Conservation (phyloP, 2,888 invertebrate genomes). For the Oscheius sp. region DNA sequence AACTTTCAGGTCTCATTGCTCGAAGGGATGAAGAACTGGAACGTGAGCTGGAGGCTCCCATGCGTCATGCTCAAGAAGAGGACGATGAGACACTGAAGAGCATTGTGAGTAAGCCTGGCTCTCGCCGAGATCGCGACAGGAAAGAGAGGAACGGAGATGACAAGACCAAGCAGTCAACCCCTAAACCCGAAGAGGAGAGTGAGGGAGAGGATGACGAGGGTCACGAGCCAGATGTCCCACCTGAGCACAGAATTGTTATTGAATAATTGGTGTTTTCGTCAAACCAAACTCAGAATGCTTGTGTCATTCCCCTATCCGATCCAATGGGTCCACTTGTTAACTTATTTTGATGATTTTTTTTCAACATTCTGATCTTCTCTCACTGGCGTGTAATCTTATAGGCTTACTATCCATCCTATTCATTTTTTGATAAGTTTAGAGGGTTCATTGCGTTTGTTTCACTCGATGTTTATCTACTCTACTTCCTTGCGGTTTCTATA, state of each 20-base stretch:
- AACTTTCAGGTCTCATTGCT: slow-evolving; percentile 33
- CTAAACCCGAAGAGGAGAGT: neutral
- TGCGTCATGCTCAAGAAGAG: neutral
- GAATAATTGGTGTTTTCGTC: neutral
- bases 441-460: no score
- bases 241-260: no score
- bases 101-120: slow-evolving; percentile 17
- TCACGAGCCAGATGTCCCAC: slow-evolving; percentile 1
- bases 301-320: no score
- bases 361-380: neutral
- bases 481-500: no score
- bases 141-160: neutral
- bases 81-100: slow-evolving; percentile 34
- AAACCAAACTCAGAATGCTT: neutral
- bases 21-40: slow-evolving; percentile 32
- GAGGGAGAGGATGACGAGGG: slow-evolving; percentile 22
- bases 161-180: neutral
- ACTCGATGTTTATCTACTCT: no score
- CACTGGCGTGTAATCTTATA: no score
- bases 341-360: neutral
- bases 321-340: no score
- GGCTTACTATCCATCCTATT: no score
- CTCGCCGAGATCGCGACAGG: neutral
- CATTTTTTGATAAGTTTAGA: no score
- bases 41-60: slow-evolving; percentile 28